phyloP scores from a whole-genome alignment of 2,888 invertebrate species.

The Brassicogethes aeneus region DNA sequence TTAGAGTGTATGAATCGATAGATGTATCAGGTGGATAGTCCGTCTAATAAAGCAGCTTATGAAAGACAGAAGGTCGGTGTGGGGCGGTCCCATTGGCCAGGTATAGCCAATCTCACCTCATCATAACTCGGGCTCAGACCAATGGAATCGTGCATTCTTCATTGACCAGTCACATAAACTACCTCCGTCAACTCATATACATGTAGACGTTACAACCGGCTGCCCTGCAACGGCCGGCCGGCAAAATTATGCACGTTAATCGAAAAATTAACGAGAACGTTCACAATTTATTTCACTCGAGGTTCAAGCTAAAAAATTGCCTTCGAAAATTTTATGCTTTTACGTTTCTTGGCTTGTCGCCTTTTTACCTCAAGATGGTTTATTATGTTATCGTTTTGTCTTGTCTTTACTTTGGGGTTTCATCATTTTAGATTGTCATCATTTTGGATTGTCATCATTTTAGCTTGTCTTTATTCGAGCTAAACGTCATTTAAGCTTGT shows the following conservation, averaged over 20 bases:
- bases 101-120: constrained; percentile 42
- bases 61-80: constrained; percentile 36
- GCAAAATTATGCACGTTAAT: constrained; percentile 1
- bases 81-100: constrained; percentile 37
- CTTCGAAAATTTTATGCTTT: no score
- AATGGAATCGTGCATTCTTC: constrained; percentile 38
- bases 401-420: no score
- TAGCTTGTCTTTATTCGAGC: no score
- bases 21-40: constrained; percentile 5
- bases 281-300: no score
- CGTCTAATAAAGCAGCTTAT: constrained; percentile 39
- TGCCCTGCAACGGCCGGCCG: background rate
- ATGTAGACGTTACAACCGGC: constrained; percentile 27
- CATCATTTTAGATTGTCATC: no score
- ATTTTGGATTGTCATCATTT: no score
- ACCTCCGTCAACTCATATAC: constrained; percentile 36
- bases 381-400: no score
- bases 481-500: no score
- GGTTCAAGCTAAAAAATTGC: no score
- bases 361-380: no score
- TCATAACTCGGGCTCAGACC: constrained; percentile 41
- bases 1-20: constrained; percentile 7
- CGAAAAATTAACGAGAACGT: constrained; percentile 2
- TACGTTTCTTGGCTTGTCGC: no score
- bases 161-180: constrained; percentile 41